Evolutionary conservation across 2,113 vertebrate genomes (phyloP), one percentile per base, ranked within the genome.

Genomic region (Plectropomus leopardus): DNA sequence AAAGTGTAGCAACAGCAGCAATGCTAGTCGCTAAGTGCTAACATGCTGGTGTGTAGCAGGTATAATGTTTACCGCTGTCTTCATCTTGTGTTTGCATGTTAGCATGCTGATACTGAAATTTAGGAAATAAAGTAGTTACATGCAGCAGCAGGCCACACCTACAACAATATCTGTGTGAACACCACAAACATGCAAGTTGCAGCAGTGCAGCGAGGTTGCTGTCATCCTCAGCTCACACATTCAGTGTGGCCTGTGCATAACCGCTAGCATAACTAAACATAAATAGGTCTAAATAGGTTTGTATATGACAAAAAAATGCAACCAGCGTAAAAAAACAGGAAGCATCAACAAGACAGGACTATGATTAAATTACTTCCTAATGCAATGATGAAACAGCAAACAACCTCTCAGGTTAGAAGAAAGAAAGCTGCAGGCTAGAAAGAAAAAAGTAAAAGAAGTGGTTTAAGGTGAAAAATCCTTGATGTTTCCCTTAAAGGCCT

Each of bases 401-500:
- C 57, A 42, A 15, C 24, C 16, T 69, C 23, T 54, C 19, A 58
- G 19, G 16, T n/a, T 45, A 26, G 15, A 17, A 30, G 26, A 40
- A 47, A 51, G 36, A 64, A 47, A 45, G 8, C 36, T 40, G 36
- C 9, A 15, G 23, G 2, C 16, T 19, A 21, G 3, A 44, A 23
- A 76, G 30, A 48, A n/a, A 68, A 48, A 4, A 2, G 14, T 7
- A 44, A 50, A 50, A 30, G n/a, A 26, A 36, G 14, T 34, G 55
- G 55, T 70, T 47, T 65, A 36, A 45, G 21, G 5, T 47, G 10
- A 14, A 69, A 70, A 40, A 70, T 61, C 24, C 2, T 19, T 58
- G 16, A 69, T 53, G 54, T 34, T 44, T 40, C 10, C 24, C 34
- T 26, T n/a, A 28, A 11, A 21, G 3, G 32, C 1, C 2, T 14